Conservation (phyloP, 1,140 invertebrate genomes). For the Phymorhynchus buccinoides region DNA sequence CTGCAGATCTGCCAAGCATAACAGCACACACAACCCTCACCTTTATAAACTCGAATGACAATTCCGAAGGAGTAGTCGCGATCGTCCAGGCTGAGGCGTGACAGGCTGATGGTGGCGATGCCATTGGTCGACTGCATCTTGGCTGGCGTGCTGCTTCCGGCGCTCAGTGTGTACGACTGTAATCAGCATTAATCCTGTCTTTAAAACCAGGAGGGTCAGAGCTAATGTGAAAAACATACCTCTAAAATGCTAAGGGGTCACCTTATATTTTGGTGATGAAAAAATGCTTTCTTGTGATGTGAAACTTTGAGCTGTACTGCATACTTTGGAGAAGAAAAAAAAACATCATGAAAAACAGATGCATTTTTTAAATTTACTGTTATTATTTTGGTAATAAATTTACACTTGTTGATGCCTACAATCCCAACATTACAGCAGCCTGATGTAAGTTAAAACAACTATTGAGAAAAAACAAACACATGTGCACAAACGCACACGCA, state of each 20-base stretch:
- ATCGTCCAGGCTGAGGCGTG: background rate
- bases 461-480: no score
- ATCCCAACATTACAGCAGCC: no score
- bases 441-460: no score
- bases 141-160: background rate
- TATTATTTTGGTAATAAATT: no score
- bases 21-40: background rate
- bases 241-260: background rate
- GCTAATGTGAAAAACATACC: background rate
- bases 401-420: no score
- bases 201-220: background rate
- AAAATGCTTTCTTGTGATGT: background rate
- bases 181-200: background rate
- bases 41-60: slow-evolving; percentile 24
- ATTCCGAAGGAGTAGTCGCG: slow-evolving; percentile 28
- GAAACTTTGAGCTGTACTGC: background rate
- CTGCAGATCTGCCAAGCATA: background rate
- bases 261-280: background rate
- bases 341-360: no score
- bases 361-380: no score
- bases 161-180: slow-evolving; percentile 21
- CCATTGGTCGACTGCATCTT: background rate
- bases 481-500: background rate
- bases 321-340: no score
- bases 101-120: background rate